These are phyloP conservation scores for Cantharis rustica DNA, from an alignment of 2,888 invertebrate species.

Conservation along the genomic window DNA sequence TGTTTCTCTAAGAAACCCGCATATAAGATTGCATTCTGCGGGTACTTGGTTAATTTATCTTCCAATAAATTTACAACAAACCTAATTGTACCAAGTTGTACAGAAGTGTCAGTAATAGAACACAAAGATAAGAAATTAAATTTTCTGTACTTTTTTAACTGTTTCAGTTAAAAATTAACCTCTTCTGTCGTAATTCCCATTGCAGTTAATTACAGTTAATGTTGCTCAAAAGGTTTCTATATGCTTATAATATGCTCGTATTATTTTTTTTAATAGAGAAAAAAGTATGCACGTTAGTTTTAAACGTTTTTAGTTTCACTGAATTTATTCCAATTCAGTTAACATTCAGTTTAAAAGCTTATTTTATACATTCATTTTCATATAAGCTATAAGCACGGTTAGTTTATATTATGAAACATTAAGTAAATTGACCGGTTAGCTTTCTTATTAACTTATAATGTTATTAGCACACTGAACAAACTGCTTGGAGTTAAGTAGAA, in stretches of 20 bases:
- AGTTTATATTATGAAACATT: background rate
- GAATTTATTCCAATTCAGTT: background rate
- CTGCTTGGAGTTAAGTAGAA: background rate
- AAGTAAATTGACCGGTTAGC: background rate
- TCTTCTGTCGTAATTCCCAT: background rate
- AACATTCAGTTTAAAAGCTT: background rate
- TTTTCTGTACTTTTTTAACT: too few relatives aligned
- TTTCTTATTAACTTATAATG: background rate
- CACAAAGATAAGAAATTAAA: background rate
- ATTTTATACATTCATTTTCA: background rate
- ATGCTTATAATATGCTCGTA: too few relatives aligned
- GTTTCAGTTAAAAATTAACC: background rate
- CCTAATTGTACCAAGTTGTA: background rate
- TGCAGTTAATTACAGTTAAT: background rate
- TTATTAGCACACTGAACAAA: background rate
- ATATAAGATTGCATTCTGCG: conserved; percentile 17
- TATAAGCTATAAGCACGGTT: background rate
- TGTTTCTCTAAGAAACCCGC: conserved; percentile 19
- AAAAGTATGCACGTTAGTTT: background rate
- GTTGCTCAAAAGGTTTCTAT: background rate
- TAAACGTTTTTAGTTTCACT: background rate
- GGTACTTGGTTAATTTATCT: conserved; percentile 7
- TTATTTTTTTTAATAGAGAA: too few relatives aligned
- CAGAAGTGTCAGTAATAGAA: background rate
- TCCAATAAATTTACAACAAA: background rate